Base-by-base conservation (phyloP, 2,797 vertebrate genomes). In the Zalophus californianus region DNA sequence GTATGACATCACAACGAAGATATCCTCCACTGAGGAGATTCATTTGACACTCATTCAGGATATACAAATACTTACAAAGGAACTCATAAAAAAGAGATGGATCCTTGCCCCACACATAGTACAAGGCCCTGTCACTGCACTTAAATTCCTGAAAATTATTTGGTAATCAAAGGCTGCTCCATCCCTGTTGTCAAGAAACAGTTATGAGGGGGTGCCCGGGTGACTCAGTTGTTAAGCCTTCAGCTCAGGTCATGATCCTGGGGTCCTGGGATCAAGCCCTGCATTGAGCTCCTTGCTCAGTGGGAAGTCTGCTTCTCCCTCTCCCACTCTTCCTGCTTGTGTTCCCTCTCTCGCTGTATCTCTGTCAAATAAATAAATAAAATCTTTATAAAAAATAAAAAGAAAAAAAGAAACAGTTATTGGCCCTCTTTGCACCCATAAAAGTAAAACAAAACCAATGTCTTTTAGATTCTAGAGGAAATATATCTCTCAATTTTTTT, bases 91-190 rank as follows among this genome's bases (percentile, higher is more conserved):
- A 75, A 93, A 1, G 13, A 0, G 4, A 77, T 7, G 1, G 3
- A 32, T 38, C 27, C 3, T 68, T 68, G 41, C 8, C 25, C 18
- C 14, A 52, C 2, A 90, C 7, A 25, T 12, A 44, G n/a, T 15
- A 35, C 18, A 62, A 93, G 54, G 10, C 0, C 5, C 29, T 72
- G 25, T 25, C 25, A 38, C 8, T 48, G 70, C 56, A 54, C 6
- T 70, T 86, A 86, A 87, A 54, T 78, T 91, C 11, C 35, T 83
- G 32, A 91, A 93, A 62, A 87, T 78, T 54, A 44, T 54, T 80
- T 75, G 6, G 7, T 66, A 60, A 60, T 48, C 44, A 52, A 91
- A 14, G 4, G 27, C 9, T 70, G 4, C 15, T 83, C 5, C 38
- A 72, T 41, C 12, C 1, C 1, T 77, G 68, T 27, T 60, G 44